These are phyloP conservation scores for Psilopsiagon aymara DNA, from an alignment of 2,113 vertebrate genomes.

Conservation along the genomic window DNA sequence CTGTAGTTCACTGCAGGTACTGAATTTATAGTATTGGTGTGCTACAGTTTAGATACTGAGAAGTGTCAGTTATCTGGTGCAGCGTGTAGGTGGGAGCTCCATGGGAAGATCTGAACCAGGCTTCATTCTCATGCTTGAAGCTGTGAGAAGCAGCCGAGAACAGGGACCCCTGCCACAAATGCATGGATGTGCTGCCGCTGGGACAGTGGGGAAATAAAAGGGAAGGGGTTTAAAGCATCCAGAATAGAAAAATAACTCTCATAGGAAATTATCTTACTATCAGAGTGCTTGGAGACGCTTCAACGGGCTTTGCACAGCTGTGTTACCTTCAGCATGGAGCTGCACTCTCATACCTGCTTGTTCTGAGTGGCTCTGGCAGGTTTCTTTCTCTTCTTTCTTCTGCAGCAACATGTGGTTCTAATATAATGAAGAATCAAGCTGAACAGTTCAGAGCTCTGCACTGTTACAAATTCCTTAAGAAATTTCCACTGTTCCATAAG, in stretches of 20 bases:
- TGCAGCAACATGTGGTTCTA: conserved; percentile 9
- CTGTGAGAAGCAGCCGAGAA: not conserved
- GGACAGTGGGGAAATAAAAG: not conserved
- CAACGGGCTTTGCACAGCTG: not conserved
- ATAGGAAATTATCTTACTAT: not conserved
- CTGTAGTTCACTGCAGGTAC: not conserved
- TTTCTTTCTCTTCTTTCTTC: not conserved
- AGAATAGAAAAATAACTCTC: not conserved
- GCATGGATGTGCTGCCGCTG: not conserved
- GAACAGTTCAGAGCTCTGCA: not conserved
- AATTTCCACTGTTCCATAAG: not conserved
- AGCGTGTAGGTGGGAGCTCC: not conserved
- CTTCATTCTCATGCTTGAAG: fast-evolving
- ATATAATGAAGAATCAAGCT: not conserved
- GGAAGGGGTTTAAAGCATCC: not conserved
- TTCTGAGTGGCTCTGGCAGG: not conserved
- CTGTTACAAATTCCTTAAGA: not conserved
- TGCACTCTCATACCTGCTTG: not conserved
- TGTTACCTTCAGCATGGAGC: not conserved
- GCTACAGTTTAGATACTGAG: fast-evolving
- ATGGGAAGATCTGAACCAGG: fast-evolving
- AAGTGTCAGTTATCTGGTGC: fast-evolving
- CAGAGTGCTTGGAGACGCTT: not conserved
- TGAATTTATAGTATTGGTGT: no score
- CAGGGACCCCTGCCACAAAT: not conserved